Evolutionary conservation across 2,113 vertebrate genomes (phyloP).

Genomic region (Oryzias curvinotus): DNA sequence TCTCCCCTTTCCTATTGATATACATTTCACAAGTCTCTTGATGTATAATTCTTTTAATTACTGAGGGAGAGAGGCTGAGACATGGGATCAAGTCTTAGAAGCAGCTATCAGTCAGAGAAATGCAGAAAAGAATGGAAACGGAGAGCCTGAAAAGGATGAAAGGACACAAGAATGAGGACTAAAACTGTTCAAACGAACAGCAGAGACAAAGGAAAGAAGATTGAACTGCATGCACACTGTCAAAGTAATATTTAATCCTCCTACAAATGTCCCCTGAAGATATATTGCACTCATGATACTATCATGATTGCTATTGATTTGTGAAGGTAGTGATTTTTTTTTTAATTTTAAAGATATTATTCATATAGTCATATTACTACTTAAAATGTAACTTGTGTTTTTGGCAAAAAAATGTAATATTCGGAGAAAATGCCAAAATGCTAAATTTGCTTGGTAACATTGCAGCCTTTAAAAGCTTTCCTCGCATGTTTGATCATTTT

Average conservation of each 20-base stretch:
- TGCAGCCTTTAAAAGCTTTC: neutral
- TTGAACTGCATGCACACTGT: neutral
- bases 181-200: conserved; percentile 13
- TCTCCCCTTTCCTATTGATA: conserved; percentile 38
- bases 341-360: too few species aligned
- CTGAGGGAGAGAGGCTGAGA: conserved; percentile 21
- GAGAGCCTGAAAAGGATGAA: conserved; percentile 2
- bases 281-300: too few species aligned
- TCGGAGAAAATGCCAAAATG: neutral
- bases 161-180: neutral
- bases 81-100: conserved; percentile 40
- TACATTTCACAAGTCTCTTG: conserved; percentile 53
- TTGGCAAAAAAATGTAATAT: too few species aligned
- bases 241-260: conserved; percentile 1
- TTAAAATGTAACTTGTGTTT: too few species aligned
- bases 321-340: too few species aligned
- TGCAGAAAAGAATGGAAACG: conserved; percentile 4
- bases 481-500: neutral
- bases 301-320: too few species aligned
- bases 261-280: neutral
- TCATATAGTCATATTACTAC: too few species aligned
- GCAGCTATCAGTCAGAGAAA: conserved; percentile 53
- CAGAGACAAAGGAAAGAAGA: neutral
- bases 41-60: conserved; percentile 70
- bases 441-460: neutral